These are phyloP conservation scores for Aspidapion aeneum DNA, from an alignment of 2,888 invertebrate genomes.

Conservation along the genomic window DNA sequence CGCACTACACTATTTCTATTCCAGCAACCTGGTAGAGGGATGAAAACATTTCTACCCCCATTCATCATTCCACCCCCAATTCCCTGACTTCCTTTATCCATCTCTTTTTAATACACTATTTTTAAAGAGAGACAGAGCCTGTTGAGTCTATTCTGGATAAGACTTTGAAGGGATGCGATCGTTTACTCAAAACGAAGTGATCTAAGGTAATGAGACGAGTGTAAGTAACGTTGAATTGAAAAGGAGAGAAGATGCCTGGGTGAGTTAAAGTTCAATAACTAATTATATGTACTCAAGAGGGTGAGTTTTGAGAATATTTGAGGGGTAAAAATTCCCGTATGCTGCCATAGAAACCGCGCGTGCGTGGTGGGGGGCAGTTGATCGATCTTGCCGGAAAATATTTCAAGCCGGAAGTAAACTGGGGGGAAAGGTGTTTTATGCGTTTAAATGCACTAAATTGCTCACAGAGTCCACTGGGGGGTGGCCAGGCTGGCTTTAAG, in stretches of 20 bases:
- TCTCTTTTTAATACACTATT: too few species aligned
- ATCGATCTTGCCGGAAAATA: slow-evolving; percentile 26
- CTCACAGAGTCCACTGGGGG: slow-evolving; percentile 8
- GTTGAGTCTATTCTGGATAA: too few species aligned
- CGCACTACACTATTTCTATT: too few species aligned
- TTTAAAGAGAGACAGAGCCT: too few species aligned
- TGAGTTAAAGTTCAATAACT: too few species aligned
- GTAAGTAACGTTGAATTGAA: too few species aligned
- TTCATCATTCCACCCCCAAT: not conserved
- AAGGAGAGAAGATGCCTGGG: too few species aligned
- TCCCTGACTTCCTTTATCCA: not conserved
- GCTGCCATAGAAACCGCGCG: slow-evolving; percentile 13
- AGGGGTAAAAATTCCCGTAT: not conserved
- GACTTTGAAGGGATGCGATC: too few species aligned
- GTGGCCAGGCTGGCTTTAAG: not conserved
- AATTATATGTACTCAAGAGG: too few species aligned
- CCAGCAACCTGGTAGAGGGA: too few species aligned
- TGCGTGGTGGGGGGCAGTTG: slow-evolving; percentile 21
- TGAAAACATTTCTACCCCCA: not conserved
- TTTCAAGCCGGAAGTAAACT: slow-evolving; percentile 22
- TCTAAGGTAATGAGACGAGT: too few species aligned
- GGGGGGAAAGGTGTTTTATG: slow-evolving; percentile 28
- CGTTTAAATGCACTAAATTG: slow-evolving; percentile 25
- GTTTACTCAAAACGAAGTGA: too few species aligned
- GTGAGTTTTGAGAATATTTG: not conserved